Conservation (phyloP, 2,797 vertebrate species). For the Acipenser ruthenus region DNA sequence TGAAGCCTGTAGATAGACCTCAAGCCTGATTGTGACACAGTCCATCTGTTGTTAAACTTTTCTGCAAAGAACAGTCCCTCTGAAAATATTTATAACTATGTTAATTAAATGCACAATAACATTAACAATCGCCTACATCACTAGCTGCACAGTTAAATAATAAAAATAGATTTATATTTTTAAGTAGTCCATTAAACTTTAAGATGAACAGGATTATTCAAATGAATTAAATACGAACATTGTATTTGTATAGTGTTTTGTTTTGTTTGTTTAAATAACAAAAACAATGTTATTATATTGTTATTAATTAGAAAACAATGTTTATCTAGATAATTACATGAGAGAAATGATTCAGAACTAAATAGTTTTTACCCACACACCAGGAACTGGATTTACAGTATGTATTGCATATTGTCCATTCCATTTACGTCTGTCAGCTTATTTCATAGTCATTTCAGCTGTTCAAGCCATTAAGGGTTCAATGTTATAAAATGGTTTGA, state of each 20-base stretch:
- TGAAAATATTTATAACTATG: constrained; percentile 10
- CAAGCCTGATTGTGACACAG: constrained; percentile 58
- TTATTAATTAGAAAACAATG: too few relatives aligned
- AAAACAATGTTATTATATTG: too few relatives aligned
- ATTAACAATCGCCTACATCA: background rate
- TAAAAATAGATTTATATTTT: too few relatives aligned
- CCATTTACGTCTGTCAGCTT: background rate
- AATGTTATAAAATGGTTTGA: background rate
- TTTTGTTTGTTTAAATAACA: too few relatives aligned
- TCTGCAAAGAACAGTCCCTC: constrained; percentile 34
- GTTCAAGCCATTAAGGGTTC: background rate
- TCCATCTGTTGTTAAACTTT: constrained; percentile 60
- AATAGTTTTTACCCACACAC: constrained; percentile 11
- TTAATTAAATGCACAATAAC: background rate
- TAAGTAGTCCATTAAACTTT: too few relatives aligned
- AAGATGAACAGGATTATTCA: too few relatives aligned
- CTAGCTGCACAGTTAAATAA: too few relatives aligned
- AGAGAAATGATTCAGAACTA: background rate
- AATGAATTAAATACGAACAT: too few relatives aligned
- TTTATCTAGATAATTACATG: too few relatives aligned
- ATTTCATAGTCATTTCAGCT: constrained; percentile 2
- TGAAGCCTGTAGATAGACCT: constrained; percentile 60
- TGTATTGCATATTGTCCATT: background rate
- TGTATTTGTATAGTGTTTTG: too few relatives aligned
- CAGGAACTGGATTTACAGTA: background rate